A percentile compares a stretch with the other conserved stretches of the same genome.
Conservation (phyloP, 1,140 invertebrate genomes). For the Meloidogyne floridensis region DNA sequence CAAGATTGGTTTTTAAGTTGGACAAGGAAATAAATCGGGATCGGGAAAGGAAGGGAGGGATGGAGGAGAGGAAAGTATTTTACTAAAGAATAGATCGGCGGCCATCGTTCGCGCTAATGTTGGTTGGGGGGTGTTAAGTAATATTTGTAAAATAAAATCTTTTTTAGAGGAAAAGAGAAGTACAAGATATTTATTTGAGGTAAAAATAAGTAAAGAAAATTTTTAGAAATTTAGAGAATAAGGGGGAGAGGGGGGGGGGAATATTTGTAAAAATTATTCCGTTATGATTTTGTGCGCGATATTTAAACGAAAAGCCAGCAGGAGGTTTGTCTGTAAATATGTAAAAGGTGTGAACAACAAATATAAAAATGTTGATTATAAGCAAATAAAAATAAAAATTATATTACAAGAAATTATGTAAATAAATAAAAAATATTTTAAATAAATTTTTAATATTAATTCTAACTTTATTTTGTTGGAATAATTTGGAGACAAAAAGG, state of each 20-base stretch:
- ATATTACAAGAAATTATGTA: no score
- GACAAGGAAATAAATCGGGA: not conserved
- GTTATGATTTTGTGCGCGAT: conserved; percentile 6
- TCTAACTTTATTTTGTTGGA: no score
- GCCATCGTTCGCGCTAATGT: no score
- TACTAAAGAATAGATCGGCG: not conserved
- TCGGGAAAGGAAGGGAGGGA: not conserved
- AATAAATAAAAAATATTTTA: no score
- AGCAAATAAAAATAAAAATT: not conserved
- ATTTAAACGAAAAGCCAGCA: not conserved
- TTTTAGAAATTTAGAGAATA: not conserved
- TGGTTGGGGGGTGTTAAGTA: no score
- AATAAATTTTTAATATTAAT: no score
- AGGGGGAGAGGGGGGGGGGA: not conserved
- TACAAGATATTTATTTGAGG: not conserved
- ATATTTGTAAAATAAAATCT: no score
- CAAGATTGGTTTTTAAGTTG: not conserved
- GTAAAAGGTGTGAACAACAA: not conserved
- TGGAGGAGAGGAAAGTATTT: not conserved
- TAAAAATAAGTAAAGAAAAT: not conserved
- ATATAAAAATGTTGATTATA: not conserved
- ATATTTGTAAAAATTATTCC: not conserved
- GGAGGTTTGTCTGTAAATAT: not conserved
- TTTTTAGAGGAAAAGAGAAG: not conserved
- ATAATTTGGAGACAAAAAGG: no score